Percentiles rank a stretch among this genome's conserved stretches.
These are phyloP conservation scores for Conger conger DNA, from an alignment of 2,113 vertebrate species.

Conservation along the genomic window DNA sequence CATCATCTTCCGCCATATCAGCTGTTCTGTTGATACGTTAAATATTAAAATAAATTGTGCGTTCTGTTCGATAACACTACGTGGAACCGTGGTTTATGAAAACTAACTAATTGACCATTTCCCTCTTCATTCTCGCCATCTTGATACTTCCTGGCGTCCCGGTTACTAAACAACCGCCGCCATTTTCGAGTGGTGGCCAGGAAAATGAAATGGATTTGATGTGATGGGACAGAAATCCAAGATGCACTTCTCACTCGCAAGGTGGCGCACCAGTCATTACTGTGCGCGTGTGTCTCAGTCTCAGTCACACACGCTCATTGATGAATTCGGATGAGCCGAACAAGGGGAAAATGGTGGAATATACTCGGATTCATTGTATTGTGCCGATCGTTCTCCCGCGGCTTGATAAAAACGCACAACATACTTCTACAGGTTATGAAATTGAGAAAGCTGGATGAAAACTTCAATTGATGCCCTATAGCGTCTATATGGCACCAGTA, in stretches of 20 bases:
- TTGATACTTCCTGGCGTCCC: constrained; percentile 53
- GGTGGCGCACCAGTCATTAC: constrained; percentile 27
- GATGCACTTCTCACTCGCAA: constrained; percentile 31
- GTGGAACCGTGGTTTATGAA: neutral
- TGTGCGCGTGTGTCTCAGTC: neutral
- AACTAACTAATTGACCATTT: neutral
- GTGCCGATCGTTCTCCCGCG: neutral
- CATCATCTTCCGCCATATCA: constrained; percentile 59
- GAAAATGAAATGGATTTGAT: constrained; percentile 23
- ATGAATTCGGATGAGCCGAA: neutral
- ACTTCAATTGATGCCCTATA: no score
- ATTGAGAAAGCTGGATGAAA: no score
- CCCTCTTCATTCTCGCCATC: constrained; percentile 55
- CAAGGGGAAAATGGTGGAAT: constrained; percentile 1
- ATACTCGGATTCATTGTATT: neutral
- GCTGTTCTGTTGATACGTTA: neutral
- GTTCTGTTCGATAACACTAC: neutral
- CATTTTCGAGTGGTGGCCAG: constrained; percentile 43
- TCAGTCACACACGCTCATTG: neutral
- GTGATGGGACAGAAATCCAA: constrained; percentile 26
- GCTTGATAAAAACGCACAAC: no score
- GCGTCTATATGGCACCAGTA: no score
- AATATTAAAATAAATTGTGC: neutral
- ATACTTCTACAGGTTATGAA: no score
- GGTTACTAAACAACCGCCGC: constrained; percentile 59